Base-by-base conservation (phyloP, 2,888 invertebrate species). In the Sinohyriopsis cumingii region DNA sequence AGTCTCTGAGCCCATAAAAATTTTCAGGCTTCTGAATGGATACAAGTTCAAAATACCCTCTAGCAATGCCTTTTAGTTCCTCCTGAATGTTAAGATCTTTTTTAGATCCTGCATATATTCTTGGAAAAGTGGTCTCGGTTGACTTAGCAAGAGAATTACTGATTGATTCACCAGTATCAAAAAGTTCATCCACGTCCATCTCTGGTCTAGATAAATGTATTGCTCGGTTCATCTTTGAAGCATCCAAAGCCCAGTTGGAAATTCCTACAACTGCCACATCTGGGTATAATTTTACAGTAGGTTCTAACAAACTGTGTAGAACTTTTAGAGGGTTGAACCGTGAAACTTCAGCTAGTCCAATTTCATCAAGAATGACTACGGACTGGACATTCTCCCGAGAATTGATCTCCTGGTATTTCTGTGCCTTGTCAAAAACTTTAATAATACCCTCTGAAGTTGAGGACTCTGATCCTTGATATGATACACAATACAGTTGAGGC, bases 161-260 rank as follows among this genome's bases (percentile, higher is more conserved):
- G 5, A 82, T 83, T 15, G 83, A 79, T 24, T 64, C 56, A 5
- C 76, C 80, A n/a, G 84, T 84, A 56, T 79, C 76, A 66, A 67
- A 75, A 15, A 84, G 67, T 55, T 84, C 84, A 4, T 81, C 71
- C 62, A 59, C 73, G 61, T 78, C 80, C 79, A 82, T 81, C 24
- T 83, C 82, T 62, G 84, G 82, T 55, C 82, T 69, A 18, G 84
- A 83, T 12, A 85, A 65, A 70, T 82, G 83, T 24, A 85, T 80
- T 56, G 81, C 86, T 73, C 86, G 69, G 62, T 86, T 86, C 85
- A 85, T 86, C 74, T 86, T 86, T 19, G 86, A 84, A 19, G 85
- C 81, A 79, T 86, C 85, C 18, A 86, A 67, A 24, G 82, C 78
- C 83, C 83, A 83, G 53, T 83, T 83, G n/a, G 83, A 83, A 55